Conservation (phyloP, 2,888 invertebrate species). For the Hymenopus coronatus region DNA sequence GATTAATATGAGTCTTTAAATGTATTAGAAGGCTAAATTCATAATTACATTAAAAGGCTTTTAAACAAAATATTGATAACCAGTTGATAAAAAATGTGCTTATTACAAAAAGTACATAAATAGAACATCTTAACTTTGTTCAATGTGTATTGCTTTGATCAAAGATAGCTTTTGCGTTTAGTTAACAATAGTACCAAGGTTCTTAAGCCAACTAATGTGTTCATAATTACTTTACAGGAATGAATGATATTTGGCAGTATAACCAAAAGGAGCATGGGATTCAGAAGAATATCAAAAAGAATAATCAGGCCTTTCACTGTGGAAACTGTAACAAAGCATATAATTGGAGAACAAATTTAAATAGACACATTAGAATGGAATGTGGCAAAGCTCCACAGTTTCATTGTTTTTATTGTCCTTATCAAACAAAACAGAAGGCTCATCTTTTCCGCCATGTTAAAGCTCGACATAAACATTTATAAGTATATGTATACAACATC, state of each 20-base stretch:
- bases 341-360: conserved; percentile 19
- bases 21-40: no score
- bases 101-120: no score
- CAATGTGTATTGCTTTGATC: neutral
- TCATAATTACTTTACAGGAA: neutral
- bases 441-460: conserved; percentile 36
- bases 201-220: neutral
- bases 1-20: no score
- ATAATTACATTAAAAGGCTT: no score
- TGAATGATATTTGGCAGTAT: neutral
- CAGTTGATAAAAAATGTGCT: no score
- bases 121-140: no score
- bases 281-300: neutral
- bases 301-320: neutral
- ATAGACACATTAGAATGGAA: conserved; percentile 39
- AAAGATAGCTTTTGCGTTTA: neutral
- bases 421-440: conserved; percentile 45
- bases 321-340: conserved; percentile 25
- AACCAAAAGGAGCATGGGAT: neutral
- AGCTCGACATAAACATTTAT: neutral
- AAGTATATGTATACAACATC: neutral
- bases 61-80: no score
- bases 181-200: neutral
- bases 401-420: conserved; percentile 45
- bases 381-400: conserved; percentile 43